phyloP scores from a whole-genome alignment of 2,797 vertebrate genomes.

The Thripadectes ignobilis region DNA sequence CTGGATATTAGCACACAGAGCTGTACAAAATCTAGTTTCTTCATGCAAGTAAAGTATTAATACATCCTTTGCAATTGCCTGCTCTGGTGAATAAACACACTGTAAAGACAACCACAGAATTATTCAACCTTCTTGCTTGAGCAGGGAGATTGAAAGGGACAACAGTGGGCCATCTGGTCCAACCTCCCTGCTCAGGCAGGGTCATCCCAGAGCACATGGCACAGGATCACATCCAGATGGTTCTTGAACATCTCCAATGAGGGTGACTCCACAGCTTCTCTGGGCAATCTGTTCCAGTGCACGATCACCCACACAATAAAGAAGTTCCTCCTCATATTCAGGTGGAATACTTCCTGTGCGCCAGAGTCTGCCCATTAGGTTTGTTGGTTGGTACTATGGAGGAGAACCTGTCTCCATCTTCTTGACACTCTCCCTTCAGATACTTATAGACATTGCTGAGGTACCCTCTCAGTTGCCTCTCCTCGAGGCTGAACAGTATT shows the following conservation, averaged over 20 bases:
- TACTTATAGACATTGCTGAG: neutral
- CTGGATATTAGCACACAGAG: neutral
- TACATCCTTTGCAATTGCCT: neutral
- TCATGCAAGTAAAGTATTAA: neutral
- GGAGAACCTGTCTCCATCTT: neutral
- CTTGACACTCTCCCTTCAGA: neutral
- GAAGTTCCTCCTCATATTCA: neutral
- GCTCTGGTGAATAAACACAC: neutral
- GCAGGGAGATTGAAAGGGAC: neutral
- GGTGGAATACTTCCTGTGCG: neutral
- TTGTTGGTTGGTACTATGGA: neutral
- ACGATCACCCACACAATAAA: neutral
- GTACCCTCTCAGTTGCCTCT: neutral
- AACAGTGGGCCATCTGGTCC: neutral
- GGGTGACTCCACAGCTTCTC: neutral
- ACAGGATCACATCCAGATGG: no score
- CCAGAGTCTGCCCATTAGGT: neutral
- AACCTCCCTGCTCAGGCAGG: neutral
- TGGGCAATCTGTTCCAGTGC: neutral
- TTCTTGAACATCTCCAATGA: neutral
- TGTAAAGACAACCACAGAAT: neutral
- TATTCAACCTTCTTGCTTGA: fast-evolving
- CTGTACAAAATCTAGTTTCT: neutral
- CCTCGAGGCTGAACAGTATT: neutral
- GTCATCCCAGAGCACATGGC: neutral